phyloP scores from a whole-genome alignment of 2,888 invertebrate species.

The Metopia argyrocephala region DNA sequence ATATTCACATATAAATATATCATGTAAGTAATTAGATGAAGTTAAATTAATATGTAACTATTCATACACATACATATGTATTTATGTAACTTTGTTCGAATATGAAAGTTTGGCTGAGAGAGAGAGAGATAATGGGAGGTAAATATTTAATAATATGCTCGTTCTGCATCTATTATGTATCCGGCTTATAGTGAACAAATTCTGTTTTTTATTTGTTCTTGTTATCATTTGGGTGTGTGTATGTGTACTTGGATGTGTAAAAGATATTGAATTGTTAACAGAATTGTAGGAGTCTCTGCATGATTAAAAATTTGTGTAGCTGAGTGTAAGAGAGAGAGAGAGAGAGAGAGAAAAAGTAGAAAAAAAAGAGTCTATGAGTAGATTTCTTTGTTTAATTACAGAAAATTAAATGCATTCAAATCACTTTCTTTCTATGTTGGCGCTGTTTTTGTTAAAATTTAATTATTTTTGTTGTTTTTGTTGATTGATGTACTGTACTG shows the following conservation, averaged over 20 bases:
- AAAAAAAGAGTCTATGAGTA: background rate
- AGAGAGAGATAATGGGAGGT: no score
- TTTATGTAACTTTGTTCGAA: background rate
- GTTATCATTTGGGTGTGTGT: background rate
- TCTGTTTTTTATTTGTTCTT: background rate
- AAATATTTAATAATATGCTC: slow-evolving; percentile 4
- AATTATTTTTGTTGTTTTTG: slow-evolving; percentile 23
- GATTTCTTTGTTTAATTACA: slow-evolving; percentile 37
- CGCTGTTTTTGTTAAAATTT: slow-evolving; percentile 1
- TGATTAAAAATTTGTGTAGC: background rate
- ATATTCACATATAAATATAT: background rate
- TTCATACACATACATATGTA: background rate
- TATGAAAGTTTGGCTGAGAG: background rate
- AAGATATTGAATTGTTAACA: background rate
- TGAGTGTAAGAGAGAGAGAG: no score
- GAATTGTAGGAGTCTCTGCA: background rate
- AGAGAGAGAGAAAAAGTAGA: no score
- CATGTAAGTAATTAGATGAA: slow-evolving; percentile 36
- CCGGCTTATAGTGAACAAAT: background rate
- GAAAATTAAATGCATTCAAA: slow-evolving; percentile 43
- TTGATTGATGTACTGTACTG: no score
- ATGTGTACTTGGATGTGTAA: background rate
- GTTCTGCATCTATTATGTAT: slow-evolving; percentile 1
- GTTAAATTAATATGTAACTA: background rate
- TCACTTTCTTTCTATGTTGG: background rate